Evolutionary conservation across 2,113 vertebrate genomes (phyloP), one percentile per base, ranked within the genome.

Genomic region (Anas platyrhynchos): DNA sequence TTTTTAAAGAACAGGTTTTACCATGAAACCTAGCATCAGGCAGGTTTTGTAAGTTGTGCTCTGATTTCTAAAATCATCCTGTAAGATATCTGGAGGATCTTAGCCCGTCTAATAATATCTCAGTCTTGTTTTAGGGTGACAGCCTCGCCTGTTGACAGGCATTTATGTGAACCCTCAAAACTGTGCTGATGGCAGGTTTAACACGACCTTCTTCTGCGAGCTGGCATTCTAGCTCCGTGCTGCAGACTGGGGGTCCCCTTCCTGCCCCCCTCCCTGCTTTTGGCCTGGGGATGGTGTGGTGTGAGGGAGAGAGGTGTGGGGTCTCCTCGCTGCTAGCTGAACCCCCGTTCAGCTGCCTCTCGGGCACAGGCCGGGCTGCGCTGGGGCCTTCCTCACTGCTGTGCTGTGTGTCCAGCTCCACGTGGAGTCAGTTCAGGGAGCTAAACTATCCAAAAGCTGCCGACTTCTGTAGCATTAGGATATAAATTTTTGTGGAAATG

Each of bases 361-460:
- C 20, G 21, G 46, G 46, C 5, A 11, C 46, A 21, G 46, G 46
- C 46, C 10, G 20, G 9, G 20, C 20, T 10, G 20, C 9, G 10
- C 46, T 48, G 46, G 46, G 46, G 46, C 20, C 46, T 48, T 48
- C 21, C 46, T 48, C 46, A 21, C 46, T 89, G 46, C 74, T 81
- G 46, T 86, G 15, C 31, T 29, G 41, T 86, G 41, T 86, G 21
- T 65, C 63, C 93, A 83, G 55, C 88, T 90, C n/a, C 22, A 0
- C 36, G 63, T 84, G 68, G 91, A 58, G 63, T 58, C 54, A 68
- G 71, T 91, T 88, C 63, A 69, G 72, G 63, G 72, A 88, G 90
- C 76, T 90, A 69, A 77, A 78, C 86, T 74, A 14, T 69, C n/a
- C 11, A 41, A 74, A 89, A 86, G 1, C 63, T 88, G 36, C 73